Evolutionary conservation across 2,113 vertebrate species (phyloP), one percentile per base, ranked within the genome.

Genomic region (Muscicapa adusta): DNA sequence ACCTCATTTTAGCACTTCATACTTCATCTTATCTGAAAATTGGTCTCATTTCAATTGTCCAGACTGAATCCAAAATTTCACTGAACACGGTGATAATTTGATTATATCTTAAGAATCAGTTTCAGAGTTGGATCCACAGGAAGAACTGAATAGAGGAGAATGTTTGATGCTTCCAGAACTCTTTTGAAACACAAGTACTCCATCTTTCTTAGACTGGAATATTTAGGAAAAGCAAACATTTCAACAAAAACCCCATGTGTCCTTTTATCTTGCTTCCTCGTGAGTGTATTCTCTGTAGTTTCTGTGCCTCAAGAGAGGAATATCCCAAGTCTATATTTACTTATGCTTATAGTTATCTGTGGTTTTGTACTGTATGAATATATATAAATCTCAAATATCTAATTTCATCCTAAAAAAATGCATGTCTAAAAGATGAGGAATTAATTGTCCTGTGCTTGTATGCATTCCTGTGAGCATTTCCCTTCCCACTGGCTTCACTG

Each of bases 21-120:
- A 88, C 18, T 84, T 90, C 48, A 54, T 68, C 85, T 84, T 71
- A 31, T 85, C 42, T 79, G 54, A 87, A 47, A 71, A 47, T 42
- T 66, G 14, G 36, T 70, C 58, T 81, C n/a, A 70, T 60, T 76
- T 87, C 42, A 89, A n/a, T 63, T 68, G 47, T 77, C 33, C 28
- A 56, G 48, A 73, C 47, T 36, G 43, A 83, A 85, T 63, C 17
- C 50, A 85, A 93, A 91, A 62, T 80, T 93, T 82, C 36, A 66
- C 24, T 86, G 60, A 85, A 68, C 67, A 66, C 36, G 18, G 33
- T 71, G 75, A 91, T 87, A 93, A 92, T 86, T 87, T 89, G 85
- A 89, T 72, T 89, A 79, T 85, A 62, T 84, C 36, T 34, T 76
- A 76, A 88, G 56, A 78, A 93, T 91, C 42, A 70, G 16, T 25